Conservation (phyloP, 2,888 invertebrate species). For the Kuschelorhynchus macadamiae region DNA sequence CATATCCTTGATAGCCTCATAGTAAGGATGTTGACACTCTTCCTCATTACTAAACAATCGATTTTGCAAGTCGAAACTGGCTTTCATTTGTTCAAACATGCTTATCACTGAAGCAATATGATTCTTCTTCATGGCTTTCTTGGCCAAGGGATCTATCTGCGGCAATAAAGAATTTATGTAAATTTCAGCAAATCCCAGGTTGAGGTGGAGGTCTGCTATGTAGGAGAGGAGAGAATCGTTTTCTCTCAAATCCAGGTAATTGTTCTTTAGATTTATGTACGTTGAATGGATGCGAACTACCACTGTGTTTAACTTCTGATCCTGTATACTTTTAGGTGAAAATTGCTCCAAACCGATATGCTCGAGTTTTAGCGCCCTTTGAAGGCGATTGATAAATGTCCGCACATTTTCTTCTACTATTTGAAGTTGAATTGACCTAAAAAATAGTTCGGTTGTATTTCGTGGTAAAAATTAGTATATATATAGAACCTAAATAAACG, state of each 20-base stretch:
- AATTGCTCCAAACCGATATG: slow-evolving; percentile 2
- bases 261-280: slow-evolving; percentile 6
- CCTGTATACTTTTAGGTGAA: slow-evolving; percentile 1
- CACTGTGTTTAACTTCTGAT: slow-evolving; percentile 3
- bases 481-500: background rate
- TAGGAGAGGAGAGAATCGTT: slow-evolving; percentile 11
- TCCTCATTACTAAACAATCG: slow-evolving; percentile 64
- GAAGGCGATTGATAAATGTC: slow-evolving; percentile 10
- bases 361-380: slow-evolving; percentile 5
- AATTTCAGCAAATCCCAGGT: slow-evolving; percentile 73
- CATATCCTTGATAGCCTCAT: slow-evolving; percentile 64
- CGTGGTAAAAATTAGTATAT: too few species aligned
- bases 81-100: slow-evolving; percentile 72
- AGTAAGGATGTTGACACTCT: slow-evolving; percentile 70
- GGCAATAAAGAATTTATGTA: slow-evolving; percentile 76
- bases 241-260: background rate
- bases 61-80: slow-evolving; percentile 73
- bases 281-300: slow-evolving; percentile 4
- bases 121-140: slow-evolving; percentile 79
- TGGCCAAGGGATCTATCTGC: slow-evolving; percentile 87
- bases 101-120: slow-evolving; percentile 80
- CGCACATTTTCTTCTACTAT: slow-evolving; percentile 12
- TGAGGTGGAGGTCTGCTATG: slow-evolving; percentile 62
- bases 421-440: slow-evolving; percentile 14
- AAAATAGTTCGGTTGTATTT: background rate